Evolutionary conservation across 1,140 invertebrate genomes (phyloP), one percentile per base, ranked within the genome.

Genomic region (Sitophilus oryzae): DNA sequence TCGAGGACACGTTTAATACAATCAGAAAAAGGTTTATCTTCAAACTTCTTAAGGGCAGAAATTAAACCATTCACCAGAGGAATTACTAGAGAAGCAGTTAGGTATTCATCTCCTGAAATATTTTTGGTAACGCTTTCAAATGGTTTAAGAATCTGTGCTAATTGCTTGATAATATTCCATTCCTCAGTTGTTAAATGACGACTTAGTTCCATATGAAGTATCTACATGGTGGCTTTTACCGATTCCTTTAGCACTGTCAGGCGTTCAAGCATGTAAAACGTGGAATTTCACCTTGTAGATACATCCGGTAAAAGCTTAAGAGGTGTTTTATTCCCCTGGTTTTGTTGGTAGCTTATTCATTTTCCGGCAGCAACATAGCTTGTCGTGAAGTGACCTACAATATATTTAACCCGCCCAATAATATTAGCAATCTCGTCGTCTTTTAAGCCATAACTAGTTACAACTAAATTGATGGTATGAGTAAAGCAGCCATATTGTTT

Each of bases 401-500:
- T 37, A 23, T 18, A 15, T 44, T 45, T 50, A 9, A 45, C 22
- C 56, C 51, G 49, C 3, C 20, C 19, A 16, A 54, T 25, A 14
- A 48, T 10, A 8, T 11, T 11, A 40, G 15, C 16, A 8, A 34
- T 34, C n/a, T 55, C 1, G 2, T 9, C 35, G 6, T 21, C 25
- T 38, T 44, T 51, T 45, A 54, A 30, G 16, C 15, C 56, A 46
- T 54, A n/a, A n/a, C n/a, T 34, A 40, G 42, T 8, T 4, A 44
- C 52, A n/a, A 59, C 47, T 45, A 67, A 58, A 59, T 68, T 71
- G 2, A 67, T 25, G 0, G 57, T 64, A 37, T 67, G 66, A 4
- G 61, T 66, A 22, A 44, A 65, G 42, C 65, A 69, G 1, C 65
- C 62, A 55, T 63, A 65, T 56, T 66, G 56, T 25, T 63, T 66